Conservation (phyloP, 2,888 invertebrate genomes). For the Pristionchus japonicus region DNA sequence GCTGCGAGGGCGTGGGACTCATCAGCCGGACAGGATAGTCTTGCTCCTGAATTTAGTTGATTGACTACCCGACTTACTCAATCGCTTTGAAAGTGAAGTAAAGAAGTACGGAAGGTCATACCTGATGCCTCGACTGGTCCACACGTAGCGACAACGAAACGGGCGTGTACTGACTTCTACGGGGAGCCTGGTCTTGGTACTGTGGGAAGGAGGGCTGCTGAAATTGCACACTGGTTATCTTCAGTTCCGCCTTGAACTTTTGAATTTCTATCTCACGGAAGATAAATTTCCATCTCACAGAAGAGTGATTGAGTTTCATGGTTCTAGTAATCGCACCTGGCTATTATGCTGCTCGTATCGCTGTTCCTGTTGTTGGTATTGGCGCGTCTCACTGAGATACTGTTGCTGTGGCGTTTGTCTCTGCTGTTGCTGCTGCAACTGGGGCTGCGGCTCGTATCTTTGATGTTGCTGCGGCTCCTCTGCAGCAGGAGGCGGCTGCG, state of each 20-base stretch:
- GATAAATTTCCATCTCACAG: no score
- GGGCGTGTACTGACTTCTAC: neutral
- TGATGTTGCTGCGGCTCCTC: neutral
- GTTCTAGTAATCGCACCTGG: neutral
- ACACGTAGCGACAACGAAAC: constrained; percentile 17
- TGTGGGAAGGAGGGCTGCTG: constrained; percentile 30
- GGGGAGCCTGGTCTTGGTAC: neutral
- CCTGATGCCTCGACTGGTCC: constrained; percentile 15
- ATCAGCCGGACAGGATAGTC: constrained; percentile 70
- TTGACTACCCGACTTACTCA: no score
- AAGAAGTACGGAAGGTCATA: no score
- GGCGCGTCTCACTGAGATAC: neutral
- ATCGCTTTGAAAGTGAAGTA: no score
- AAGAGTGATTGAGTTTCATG: neutral
- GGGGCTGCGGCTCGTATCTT: no score
- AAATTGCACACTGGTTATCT: neutral
- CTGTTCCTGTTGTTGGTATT: constrained; percentile 52
- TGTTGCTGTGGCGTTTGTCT: neutral
- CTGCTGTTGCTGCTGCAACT: neutral
- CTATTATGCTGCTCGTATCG: constrained; percentile 46
- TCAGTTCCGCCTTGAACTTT: neutral
- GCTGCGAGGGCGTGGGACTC: constrained; percentile 66
- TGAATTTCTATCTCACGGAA: no score
- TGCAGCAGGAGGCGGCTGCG: constrained; percentile 52
- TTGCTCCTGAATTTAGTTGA: no score